Base-by-base conservation (phyloP, 92 coral and sea anemone species). In the Ricordea florida region DNA sequence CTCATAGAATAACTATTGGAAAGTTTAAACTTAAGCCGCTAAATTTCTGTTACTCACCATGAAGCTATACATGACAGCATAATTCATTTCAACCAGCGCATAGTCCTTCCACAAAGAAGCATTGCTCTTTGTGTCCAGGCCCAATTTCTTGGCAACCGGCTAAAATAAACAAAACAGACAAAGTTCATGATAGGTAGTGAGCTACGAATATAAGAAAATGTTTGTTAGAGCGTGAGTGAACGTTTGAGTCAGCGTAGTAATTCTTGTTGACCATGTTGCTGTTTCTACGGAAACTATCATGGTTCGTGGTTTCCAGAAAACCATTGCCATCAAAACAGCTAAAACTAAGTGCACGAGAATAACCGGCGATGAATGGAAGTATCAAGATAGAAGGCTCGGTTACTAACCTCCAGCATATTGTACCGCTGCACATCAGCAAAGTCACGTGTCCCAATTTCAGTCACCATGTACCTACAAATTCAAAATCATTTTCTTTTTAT, bases 371-470 rank as follows among this genome's bases (percentile, higher is more conserved):
- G 44, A 8, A 37, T 37, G 44, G n/a, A n/a, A 8, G n/a, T 37
- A 8, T 8, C n/a, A 8, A 8, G n/a, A 37, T 37, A 37, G 7
- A 37, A 57, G 11, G 13, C 64, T 10, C 42, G 23, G 6, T 43
- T 34, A 15, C 80, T 17, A 32, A 87, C 92, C 85, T 80, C 83
- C 28, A 87, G 23, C 80, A 87, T 72, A 62, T 87, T 82, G 63
- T 87, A 87, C 43, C 92, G 82, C 31, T 81, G 82, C 27, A 64
- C 43, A 22, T 87, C 92, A 0, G 63, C 89, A 1, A 87, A 63
- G 40, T 87, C 87, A 7, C 92, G 71, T 5, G 89, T 72, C 25
- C 81, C 88, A 38, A 87, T 82, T 49, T 87, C 92, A 13, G 92
- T 76, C 49, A 34, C 88, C 92, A 82, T 82, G 72, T 87, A 87